Conservation (phyloP, 30 jellyfish, hydroid and myxozoan genomes). For the Hydra vulgaris region DNA sequence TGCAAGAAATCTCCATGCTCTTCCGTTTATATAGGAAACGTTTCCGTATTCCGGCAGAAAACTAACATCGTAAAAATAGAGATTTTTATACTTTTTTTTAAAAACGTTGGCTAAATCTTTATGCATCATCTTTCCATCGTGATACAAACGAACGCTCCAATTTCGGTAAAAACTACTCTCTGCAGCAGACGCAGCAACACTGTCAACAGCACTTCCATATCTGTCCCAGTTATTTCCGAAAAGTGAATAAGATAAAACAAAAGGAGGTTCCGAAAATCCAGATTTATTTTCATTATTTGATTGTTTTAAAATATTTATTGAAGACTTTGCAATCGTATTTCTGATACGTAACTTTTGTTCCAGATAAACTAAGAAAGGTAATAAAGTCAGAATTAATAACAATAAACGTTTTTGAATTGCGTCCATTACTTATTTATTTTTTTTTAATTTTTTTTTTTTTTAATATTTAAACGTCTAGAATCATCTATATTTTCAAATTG, state of each 20-base stretch:
- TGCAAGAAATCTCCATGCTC: slow-evolving; percentile 15
- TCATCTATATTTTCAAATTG: too few species aligned
- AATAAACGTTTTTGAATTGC: too few species aligned
- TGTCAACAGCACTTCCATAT: background rate
- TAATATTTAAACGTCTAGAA: too few species aligned
- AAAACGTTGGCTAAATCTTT: background rate
- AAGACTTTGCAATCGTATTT: too few species aligned
- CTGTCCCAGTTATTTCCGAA: slow-evolving; percentile 1
- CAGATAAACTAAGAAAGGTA: too few species aligned
- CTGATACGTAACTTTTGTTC: too few species aligned
- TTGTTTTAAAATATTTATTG: too few species aligned
- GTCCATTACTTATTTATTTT: too few species aligned
- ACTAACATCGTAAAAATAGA: background rate
- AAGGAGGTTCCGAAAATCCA: too few species aligned
- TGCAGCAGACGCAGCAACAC: background rate
- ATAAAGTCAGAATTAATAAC: too few species aligned
- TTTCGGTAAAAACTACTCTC: background rate
- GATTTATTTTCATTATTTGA: too few species aligned
- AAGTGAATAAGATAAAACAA: slow-evolving; percentile 11
- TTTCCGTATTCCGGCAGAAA: background rate
- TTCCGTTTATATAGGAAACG: slow-evolving; percentile 4
- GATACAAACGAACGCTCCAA: background rate
- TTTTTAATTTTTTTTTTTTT: too few species aligned
- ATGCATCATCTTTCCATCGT: background rate
- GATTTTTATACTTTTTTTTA: background rate